A percentile compares a stretch with the other conserved stretches of the same genome.
Evolutionary conservation across 2,797 vertebrate genomes (phyloP).

Genomic region (Dipus sagitta): DNA sequence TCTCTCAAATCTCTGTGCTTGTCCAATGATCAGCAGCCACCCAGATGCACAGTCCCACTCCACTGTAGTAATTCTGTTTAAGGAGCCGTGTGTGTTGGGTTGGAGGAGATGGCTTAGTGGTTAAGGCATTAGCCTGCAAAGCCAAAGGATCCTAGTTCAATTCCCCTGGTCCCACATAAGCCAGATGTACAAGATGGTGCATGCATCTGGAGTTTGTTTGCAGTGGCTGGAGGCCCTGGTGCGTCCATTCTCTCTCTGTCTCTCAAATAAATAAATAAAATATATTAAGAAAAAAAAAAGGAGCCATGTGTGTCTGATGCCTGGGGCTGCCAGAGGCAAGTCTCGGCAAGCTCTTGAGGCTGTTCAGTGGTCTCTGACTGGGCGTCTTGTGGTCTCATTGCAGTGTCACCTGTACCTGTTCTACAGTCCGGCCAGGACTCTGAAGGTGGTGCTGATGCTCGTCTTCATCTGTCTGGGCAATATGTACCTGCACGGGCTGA

Average conservation of each 20-base stretch:
- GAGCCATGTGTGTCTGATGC: too few relatives aligned
- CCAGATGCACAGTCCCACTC: background rate
- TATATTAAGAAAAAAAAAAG: too few relatives aligned
- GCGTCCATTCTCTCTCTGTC: too few relatives aligned
- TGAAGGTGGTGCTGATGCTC: constrained; percentile 91
- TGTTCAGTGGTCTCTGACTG: background rate
- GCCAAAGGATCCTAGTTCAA: too few relatives aligned
- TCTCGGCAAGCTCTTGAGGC: background rate
- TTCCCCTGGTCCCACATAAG: too few relatives aligned
- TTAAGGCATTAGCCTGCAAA: too few relatives aligned
- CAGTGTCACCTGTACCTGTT: constrained; percentile 98
- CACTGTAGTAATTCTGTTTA: background rate
- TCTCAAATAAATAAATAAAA: too few relatives aligned
- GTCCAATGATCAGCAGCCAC: background rate
- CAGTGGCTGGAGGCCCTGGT: too few relatives aligned
- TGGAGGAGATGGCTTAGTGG: too few relatives aligned
- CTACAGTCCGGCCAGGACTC: constrained; percentile 92
- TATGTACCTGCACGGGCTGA: constrained; percentile 91
- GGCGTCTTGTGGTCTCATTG: constrained; percentile 56
- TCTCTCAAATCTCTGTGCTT: background rate
- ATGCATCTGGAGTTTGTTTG: too few relatives aligned
- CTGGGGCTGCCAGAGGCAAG: too few relatives aligned
- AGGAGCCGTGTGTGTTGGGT: background rate
- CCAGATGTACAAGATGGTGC: too few relatives aligned
- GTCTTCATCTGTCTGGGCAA: constrained; percentile 92